Percentiles rank a stretch among this genome's conserved stretches.
Evolutionary conservation across 1,140 invertebrate genomes (phyloP).

Genomic region (Trypoxylus dichotomus): DNA sequence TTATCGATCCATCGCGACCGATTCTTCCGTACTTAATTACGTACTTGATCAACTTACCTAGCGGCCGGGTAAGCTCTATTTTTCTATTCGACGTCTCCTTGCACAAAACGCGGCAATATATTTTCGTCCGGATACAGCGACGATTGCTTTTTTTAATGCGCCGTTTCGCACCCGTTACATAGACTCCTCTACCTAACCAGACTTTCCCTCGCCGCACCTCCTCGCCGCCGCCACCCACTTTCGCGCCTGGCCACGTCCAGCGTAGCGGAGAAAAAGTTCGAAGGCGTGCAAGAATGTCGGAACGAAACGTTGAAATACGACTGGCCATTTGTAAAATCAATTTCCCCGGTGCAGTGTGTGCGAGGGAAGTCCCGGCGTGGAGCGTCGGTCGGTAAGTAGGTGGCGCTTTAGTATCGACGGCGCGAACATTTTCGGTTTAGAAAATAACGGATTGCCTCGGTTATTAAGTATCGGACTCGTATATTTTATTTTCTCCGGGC

Average conservation of each 20-base stretch:
- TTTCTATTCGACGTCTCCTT: not conserved
- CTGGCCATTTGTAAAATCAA: not conserved
- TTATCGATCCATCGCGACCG: not conserved
- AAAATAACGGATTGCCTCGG: conserved; percentile 20
- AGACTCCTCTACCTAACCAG: not conserved
- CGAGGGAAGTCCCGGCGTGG: not conserved
- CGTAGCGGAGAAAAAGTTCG: too few relatives aligned
- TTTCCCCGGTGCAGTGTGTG: not conserved
- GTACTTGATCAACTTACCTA: not conserved
- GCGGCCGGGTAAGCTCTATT: not conserved
- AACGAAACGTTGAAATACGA: not conserved
- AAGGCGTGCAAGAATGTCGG: not conserved
- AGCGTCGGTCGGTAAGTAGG: too few relatives aligned
- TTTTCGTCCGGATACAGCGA: not conserved
- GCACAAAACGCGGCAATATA: not conserved
- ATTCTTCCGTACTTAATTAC: not conserved
- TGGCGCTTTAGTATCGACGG: not conserved
- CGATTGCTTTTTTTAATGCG: not conserved
- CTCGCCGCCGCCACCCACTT: too few relatives aligned
- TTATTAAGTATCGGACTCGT: conserved; percentile 22
- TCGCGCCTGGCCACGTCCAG: too few relatives aligned
- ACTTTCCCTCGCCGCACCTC: not conserved
- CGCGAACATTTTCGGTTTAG: conserved; percentile 6
- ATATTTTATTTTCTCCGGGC: not conserved
- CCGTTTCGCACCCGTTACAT: not conserved